Percentiles rank a stretch among this genome's conserved stretches.
Evolutionary conservation across 2,113 vertebrate species (phyloP).

Genomic region (Nasalis larvatus): DNA sequence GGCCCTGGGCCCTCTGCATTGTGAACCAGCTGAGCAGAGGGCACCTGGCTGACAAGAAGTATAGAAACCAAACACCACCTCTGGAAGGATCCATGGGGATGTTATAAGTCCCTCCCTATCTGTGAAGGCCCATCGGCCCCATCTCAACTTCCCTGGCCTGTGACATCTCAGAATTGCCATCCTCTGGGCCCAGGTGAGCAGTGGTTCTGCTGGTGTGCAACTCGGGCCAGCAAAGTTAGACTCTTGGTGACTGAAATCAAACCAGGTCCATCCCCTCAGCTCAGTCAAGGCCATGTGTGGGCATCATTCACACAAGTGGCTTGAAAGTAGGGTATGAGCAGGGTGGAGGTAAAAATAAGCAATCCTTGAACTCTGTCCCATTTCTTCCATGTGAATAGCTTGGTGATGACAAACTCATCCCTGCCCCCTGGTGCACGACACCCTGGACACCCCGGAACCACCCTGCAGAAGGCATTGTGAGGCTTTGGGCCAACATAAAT

Average conservation of each 20-base stretch:
- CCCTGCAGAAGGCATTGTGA: background rate
- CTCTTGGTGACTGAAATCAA: background rate
- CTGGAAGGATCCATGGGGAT: background rate
- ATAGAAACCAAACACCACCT: background rate
- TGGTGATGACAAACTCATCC: background rate
- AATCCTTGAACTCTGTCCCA: constrained; percentile 45
- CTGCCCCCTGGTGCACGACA: background rate
- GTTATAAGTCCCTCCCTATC: fast-evolving
- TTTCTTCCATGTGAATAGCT: constrained; percentile 12
- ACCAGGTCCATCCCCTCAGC: background rate
- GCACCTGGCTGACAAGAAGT: background rate
- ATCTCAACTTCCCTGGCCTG: background rate
- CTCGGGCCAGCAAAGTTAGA: background rate
- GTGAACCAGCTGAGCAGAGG: background rate
- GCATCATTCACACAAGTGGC: background rate
- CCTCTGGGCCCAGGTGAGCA: background rate
- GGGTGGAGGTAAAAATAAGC: background rate
- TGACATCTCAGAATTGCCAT: background rate
- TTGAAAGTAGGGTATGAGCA: background rate
- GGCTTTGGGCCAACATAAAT: constrained; percentile 27
- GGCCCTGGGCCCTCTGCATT: background rate
- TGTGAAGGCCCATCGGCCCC: background rate
- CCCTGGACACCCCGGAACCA: background rate
- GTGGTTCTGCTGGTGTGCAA: background rate
- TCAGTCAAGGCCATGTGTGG: background rate